phyloP scores from a whole-genome alignment of 2,113 vertebrate species.

The Clarias batrachus region DNA sequence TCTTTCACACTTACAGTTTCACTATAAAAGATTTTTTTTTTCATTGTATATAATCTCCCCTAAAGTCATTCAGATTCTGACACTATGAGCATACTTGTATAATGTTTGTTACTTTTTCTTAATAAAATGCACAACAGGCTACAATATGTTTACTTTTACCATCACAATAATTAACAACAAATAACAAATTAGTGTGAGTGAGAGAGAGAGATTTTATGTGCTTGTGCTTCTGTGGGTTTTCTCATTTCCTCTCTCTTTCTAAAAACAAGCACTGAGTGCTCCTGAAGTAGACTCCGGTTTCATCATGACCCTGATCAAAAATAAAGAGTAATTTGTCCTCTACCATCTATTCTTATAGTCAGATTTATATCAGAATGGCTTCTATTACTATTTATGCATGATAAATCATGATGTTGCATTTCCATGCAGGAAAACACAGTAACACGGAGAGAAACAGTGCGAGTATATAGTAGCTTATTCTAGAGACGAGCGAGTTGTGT shows the following conservation, averaged over 20 bases:
- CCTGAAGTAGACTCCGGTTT: not conserved
- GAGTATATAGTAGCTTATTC: not conserved
- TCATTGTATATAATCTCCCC: not conserved
- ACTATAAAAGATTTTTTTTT: not conserved
- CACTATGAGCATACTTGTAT: not conserved
- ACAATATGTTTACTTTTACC: not conserved
- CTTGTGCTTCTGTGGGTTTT: not conserved
- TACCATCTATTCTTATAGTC: not conserved
- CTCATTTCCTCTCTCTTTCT: not conserved
- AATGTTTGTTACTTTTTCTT: not conserved
- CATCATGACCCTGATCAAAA: not conserved
- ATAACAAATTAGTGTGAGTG: not conserved
- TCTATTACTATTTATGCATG: not conserved
- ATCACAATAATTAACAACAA: not conserved
- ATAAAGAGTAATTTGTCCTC: not conserved
- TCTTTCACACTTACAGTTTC: not conserved
- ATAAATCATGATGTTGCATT: not conserved
- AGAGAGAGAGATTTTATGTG: not conserved
- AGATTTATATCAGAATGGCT: not conserved
- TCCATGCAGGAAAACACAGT: not conserved
- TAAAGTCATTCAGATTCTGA: not conserved
- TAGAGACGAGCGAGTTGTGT: slow-evolving; percentile 1
- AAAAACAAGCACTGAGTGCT: not conserved
- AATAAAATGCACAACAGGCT: not conserved
- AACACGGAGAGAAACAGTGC: not conserved